Evolutionary conservation across 2,797 vertebrate species (phyloP), one percentile per base, ranked within the genome.

Genomic region (Hydrolagus colliei): DNA sequence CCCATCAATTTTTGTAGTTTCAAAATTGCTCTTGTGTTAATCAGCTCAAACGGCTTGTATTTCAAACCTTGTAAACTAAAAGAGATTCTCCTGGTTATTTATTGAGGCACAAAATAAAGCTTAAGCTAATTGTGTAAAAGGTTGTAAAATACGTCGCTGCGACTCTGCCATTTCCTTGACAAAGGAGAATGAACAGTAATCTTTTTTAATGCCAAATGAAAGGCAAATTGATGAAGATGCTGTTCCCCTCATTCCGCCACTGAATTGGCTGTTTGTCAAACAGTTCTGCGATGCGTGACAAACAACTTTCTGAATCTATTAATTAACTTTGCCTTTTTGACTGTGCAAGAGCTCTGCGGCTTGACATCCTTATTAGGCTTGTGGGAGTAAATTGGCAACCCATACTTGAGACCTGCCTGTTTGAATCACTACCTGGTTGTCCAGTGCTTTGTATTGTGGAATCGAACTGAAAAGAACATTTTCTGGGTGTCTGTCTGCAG

Each of bases 231-330:
- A 93, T 90, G 90, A 91, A 89, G 90, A 89, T 92, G 92, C 92
- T 91, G 88, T 89, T 92, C 63, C n/a, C 87, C 88, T 89, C 91
- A 89, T 93, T 93, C 92, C 91, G 90, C 91, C 90, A 92, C 84
- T 92, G 93, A 92, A 93, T 93, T 94, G 93, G 91, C 91, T 90
- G 86, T 88, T 87, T 90, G 90, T 92, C 90, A 92, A 91, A 92
- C 89, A 90, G 86, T 89, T 92, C 90, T 11, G 82, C 86, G 87
- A 89, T 89, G 89, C 86, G 32, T 91, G 90, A 92, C 91, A 92
- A 90, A 89, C 91, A 92, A 88, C 90, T 93, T 91, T 90, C 86
- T 80, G 90, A 89, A 89, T 89, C 87, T 87, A 91, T 87, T 92
- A 89, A 92, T 91, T 90, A 92, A 91, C 89, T 90, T 88, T 68